Percentiles rank a stretch among this genome's conserved stretches.
These are phyloP conservation scores for Cladorhizidae sp. DNA, from an alignment of 37 sponge, comb jelly and placozoan genomes.

Conservation along the genomic window DNA sequence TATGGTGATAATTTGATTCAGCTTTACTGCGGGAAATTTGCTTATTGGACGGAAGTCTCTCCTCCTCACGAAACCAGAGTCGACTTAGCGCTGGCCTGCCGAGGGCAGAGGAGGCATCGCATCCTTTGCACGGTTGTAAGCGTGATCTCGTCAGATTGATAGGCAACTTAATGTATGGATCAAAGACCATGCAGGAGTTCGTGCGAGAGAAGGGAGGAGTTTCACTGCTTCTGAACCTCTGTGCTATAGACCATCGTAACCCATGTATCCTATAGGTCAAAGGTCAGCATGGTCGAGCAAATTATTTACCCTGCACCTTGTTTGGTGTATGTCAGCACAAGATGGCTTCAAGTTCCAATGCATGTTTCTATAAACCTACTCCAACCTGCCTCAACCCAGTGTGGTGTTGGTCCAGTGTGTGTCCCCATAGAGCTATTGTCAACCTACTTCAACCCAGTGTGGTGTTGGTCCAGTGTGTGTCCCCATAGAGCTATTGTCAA, in stretches of 20 bases:
- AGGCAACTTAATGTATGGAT: constrained; percentile 37
- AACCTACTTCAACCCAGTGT: too few relatives aligned
- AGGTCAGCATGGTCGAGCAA: too few relatives aligned
- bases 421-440: too few relatives aligned
- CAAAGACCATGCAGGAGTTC: constrained; percentile 12
- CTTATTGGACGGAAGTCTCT: constrained; percentile 33
- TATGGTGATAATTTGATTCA: too few relatives aligned
- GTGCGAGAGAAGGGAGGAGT: constrained; percentile 35
- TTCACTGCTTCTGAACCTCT: constrained; percentile 63
- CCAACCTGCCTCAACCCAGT: too few relatives aligned
- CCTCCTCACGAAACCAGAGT: constrained; percentile 12
- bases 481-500: too few relatives aligned
- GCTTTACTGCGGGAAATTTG: constrained; percentile 24
- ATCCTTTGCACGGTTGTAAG: constrained; percentile 44
- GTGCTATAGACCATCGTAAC: constrained; percentile 56
- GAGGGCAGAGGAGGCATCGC: background rate
- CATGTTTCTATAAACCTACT: too few relatives aligned
- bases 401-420: too few relatives aligned
- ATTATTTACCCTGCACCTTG: too few relatives aligned
- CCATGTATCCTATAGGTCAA: constrained; percentile 73
- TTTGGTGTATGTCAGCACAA: too few relatives aligned
- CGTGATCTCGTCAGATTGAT: constrained; percentile 41
- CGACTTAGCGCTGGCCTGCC: background rate
- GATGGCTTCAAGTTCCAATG: too few relatives aligned
- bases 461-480: too few relatives aligned